Base-by-base conservation (phyloP, 2,888 invertebrate species). In the Cerastis rubricosa region DNA sequence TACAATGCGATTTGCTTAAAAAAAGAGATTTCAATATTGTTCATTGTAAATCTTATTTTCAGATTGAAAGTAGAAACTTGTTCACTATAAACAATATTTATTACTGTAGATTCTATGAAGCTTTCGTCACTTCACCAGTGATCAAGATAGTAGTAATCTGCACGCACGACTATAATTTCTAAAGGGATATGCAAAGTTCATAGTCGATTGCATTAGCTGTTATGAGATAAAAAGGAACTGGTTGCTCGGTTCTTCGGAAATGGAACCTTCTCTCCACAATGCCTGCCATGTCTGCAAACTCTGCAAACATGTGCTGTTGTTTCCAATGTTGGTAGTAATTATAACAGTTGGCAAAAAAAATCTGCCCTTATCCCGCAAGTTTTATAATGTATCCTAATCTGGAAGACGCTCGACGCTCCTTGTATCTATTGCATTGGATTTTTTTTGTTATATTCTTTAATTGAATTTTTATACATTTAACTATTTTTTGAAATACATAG, bases 101-200 rank as follows among this genome's bases (percentile, higher is more conserved):
- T 35, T 19, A 35, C 35, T 61, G 9, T 1, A 59, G 61, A 29
- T 61, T 61, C 61, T 61, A 61, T 19, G 61, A 61, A 35, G 19
- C 35, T 29, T 29, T 61, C 35, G 19, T 19, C 29, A 35, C 19
- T 35, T 61, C 19, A 19, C 19, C 11, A 19, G 29, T 61, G 35
- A 61, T 61, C 61, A 61, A 19, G 4, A 35, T 61, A 61, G 61
- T 59, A 59, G 59, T 61, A 35, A 61, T 61, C 35, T 61, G 35
- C 29, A 29, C 4, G 29, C 29, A 59, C 4, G 19, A 59, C 19
- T 19, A 61, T 61, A 19, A 35, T 35, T 19, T 35, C 35, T 35
- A 61, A 61, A 61, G 6, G 35, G 35, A 29, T 35, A 61, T 61
- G 59, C 59, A 61, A 3, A 61, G 61, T 61, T 61, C 19, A 19